These are phyloP conservation scores for Andrena camellia DNA, from an alignment of 2,888 invertebrate genomes.

Conservation along the genomic window DNA sequence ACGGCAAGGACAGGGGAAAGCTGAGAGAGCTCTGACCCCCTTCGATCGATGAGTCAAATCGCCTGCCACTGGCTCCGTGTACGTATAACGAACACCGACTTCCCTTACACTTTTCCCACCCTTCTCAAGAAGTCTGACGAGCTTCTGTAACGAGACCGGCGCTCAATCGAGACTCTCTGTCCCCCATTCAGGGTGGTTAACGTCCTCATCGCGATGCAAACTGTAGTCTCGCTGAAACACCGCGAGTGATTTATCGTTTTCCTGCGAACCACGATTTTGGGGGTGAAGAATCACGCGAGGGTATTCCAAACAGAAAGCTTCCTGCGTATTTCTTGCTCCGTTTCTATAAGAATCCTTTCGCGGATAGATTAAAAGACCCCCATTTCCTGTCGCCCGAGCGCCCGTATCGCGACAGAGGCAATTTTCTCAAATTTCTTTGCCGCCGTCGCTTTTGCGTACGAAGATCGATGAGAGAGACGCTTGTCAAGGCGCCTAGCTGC, in stretches of 20 bases:
- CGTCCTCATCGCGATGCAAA: neutral
- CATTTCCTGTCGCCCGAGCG: conserved; percentile 22
- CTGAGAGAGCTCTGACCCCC: neutral
- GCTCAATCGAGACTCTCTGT: neutral
- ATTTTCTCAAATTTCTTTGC: conserved; percentile 54
- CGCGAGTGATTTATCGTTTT: too few relatives aligned
- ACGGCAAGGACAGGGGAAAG: conserved; percentile 44
- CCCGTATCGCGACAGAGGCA: conserved; percentile 45
- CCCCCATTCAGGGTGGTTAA: neutral
- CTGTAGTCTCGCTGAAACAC: neutral
- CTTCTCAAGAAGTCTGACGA: neutral
- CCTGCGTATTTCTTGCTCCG: neutral
- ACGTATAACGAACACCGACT: conserved; percentile 55
- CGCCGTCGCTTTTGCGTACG: conserved; percentile 41
- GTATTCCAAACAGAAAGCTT: neutral
- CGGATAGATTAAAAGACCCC: conserved; percentile 46
- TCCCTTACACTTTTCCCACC: conserved; percentile 32
- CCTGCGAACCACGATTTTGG: too few relatives aligned
- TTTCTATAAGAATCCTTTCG: neutral
- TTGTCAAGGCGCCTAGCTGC: conserved; percentile 37
- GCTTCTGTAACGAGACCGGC: neutral
- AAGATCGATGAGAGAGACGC: conserved; percentile 57
- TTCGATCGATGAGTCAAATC: conserved; percentile 69
- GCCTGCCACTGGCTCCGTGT: conserved; percentile 1
- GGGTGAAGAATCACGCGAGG: conserved; percentile 3